Conservation (phyloP, 2,797 vertebrate species). For the Etheostoma perlongum region DNA sequence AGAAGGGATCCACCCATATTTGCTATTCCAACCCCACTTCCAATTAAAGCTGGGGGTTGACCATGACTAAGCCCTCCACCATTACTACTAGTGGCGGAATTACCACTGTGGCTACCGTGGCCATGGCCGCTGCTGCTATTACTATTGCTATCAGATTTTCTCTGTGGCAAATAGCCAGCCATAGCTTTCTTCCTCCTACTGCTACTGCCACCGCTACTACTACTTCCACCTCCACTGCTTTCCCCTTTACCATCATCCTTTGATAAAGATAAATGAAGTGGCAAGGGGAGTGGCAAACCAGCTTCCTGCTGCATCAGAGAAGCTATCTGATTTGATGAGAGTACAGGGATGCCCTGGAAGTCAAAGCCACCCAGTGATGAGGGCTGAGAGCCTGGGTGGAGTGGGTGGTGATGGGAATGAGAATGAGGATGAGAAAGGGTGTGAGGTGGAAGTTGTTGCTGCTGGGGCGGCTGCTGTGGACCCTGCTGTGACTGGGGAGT, state of each 20-base stretch:
- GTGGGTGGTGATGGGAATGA: slow-evolving; percentile 87
- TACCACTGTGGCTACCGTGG: slow-evolving; percentile 79
- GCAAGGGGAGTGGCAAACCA: slow-evolving; percentile 86
- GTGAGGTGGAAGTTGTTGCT: slow-evolving; percentile 86
- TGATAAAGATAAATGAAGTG: slow-evolving; percentile 87
- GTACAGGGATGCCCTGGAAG: slow-evolving; percentile 89
- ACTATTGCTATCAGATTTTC: slow-evolving; percentile 82
- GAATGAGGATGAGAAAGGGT: slow-evolving; percentile 85
- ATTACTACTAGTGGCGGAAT: slow-evolving; percentile 80
- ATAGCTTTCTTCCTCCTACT: slow-evolving; percentile 89
- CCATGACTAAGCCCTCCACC: slow-evolving; percentile 82
- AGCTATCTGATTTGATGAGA: slow-evolving; percentile 89
- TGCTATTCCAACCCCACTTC: slow-evolving; percentile 82
- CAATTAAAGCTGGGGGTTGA: slow-evolving; percentile 83
- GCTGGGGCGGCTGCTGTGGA: slow-evolving; percentile 81
- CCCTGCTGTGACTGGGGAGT: slow-evolving; percentile 81
- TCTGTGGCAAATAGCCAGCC: slow-evolving; percentile 89
- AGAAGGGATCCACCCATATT: slow-evolving; percentile 84
- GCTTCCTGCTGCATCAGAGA: slow-evolving; percentile 89
- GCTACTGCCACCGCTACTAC: slow-evolving; percentile 79
- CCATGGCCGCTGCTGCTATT: slow-evolving; percentile 77
- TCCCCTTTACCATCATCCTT: slow-evolving; percentile 88
- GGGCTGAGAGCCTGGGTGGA: slow-evolving; percentile 86
- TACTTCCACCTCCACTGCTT: slow-evolving; percentile 74
- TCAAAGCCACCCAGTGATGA: slow-evolving; percentile 87